Percentiles rank a stretch among this genome's conserved stretches.
These are phyloP conservation scores for Cotesia chilonis DNA, from an alignment of 1,140 invertebrate genomes.

Conservation along the genomic window DNA sequence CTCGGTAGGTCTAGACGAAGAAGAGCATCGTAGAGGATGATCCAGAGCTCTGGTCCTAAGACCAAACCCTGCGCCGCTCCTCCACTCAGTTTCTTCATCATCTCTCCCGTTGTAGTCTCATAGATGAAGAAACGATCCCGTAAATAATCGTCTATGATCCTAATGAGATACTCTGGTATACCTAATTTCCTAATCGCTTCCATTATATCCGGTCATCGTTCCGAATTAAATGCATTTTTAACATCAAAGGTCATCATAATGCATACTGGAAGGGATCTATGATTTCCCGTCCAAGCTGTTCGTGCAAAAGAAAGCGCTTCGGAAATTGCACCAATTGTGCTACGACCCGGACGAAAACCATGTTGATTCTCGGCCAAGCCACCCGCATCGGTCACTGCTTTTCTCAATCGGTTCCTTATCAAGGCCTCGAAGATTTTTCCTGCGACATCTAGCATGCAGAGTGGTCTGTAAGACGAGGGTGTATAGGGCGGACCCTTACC, in stretches of 20 bases:
- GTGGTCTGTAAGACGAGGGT: conserved; percentile 48
- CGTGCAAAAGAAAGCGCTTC: conserved; percentile 25
- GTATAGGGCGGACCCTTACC: conserved; percentile 35
- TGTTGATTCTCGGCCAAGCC: conserved; percentile 33
- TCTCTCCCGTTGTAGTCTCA: conserved; percentile 21
- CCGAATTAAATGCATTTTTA: conserved; percentile 47
- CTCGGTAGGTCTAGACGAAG: conserved; percentile 43
- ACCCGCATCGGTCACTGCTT: conserved; percentile 24
- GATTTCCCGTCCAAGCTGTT: conserved; percentile 10
- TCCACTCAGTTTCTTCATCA: conserved; percentile 25
- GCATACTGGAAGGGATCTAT: conserved; percentile 8
- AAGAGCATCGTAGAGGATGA: conserved; percentile 48
- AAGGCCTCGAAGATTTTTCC: conserved; percentile 43
- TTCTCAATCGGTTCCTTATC: conserved; percentile 15
- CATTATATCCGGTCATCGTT: conserved; percentile 30
- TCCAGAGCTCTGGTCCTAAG: conserved; percentile 52
- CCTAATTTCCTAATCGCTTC: conserved; percentile 21
- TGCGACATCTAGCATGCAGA: conserved; percentile 40
- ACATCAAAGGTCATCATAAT: conserved; percentile 43
- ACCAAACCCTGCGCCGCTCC: conserved; percentile 50
- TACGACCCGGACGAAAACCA: conserved; percentile 39
- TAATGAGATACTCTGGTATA: conserved; percentile 31
- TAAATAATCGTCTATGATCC: conserved; percentile 39
- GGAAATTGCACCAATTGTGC: conserved; percentile 35
- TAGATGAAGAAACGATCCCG: conserved; percentile 29